Evolutionary conservation across 2,113 vertebrate species (phyloP).

Genomic region (Channa argus): DNA sequence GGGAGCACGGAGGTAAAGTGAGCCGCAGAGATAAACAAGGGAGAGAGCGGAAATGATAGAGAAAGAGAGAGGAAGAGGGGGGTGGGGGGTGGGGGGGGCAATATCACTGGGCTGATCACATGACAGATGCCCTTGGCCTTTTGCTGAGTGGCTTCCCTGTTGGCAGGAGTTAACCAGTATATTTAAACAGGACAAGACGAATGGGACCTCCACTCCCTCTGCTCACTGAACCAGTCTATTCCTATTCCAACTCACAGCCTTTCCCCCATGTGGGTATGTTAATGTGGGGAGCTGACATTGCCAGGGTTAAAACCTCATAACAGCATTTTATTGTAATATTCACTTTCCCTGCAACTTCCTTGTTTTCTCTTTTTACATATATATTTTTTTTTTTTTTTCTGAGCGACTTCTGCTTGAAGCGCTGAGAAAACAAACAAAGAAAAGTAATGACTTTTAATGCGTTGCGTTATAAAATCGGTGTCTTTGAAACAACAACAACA

Average conservation of each 20-base stretch:
- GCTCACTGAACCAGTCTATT: constrained; percentile 77
- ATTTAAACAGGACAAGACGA: constrained; percentile 83
- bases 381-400: background rate
- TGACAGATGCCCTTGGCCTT: constrained; percentile 84
- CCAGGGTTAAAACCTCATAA: constrained; percentile 63
- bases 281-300: constrained; percentile 77
- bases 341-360: constrained; percentile 17
- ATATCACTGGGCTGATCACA: constrained; percentile 74
- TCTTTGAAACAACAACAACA: background rate
- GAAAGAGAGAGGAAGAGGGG: constrained; percentile 19
- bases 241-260: constrained; percentile 76
- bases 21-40: constrained; percentile 53
- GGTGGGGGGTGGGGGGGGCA: constrained; percentile 43
- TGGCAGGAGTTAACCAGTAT: constrained; percentile 82
- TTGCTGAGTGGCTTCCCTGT: constrained; percentile 78
- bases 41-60: constrained; percentile 35
- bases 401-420: background rate
- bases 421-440: background rate
- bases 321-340: constrained; percentile 34
- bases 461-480: background rate
- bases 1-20: constrained; percentile 6
- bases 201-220: constrained; percentile 73
- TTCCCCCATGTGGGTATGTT: constrained; percentile 69
- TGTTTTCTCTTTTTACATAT: background rate
- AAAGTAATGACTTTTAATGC: background rate